Conservation (phyloP, 1,140 invertebrate genomes). For the Mizuhopecten yessoensis region DNA sequence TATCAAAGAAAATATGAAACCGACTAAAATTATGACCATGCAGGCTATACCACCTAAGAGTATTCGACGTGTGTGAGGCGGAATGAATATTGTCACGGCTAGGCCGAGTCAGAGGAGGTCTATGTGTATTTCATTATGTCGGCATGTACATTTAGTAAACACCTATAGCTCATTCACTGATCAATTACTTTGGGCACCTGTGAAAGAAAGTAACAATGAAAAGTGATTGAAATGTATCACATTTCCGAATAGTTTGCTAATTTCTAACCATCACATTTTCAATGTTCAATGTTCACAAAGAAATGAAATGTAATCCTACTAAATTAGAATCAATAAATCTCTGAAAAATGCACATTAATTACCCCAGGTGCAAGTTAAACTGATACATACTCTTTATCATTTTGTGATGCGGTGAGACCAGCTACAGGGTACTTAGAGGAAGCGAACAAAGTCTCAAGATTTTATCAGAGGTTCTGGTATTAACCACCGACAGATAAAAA, state of each 20-base stretch:
- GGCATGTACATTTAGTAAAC: not conserved
- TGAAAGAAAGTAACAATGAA: conserved; percentile 6
- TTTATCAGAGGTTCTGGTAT: not conserved
- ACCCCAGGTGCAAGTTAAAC: conserved; percentile 29
- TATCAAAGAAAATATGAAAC: conserved; percentile 40
- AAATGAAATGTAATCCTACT: conserved; percentile 14
- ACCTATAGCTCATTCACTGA: not conserved
- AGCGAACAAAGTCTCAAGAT: not conserved
- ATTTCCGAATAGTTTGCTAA: conserved; percentile 26
- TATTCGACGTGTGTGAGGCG: not conserved
- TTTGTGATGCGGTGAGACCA: conserved; percentile 1
- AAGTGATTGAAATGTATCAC: conserved; percentile 7
- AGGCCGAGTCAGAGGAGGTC: not conserved
- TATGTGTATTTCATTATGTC: conserved; percentile 1
- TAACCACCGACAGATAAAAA: not conserved
- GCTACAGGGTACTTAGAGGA: not conserved
- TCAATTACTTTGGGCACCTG: conserved; percentile 18
- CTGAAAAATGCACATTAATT: conserved; percentile 29
- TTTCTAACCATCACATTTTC: conserved; percentile 39
- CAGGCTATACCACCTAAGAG: not conserved
- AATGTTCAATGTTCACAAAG: conserved; percentile 24
- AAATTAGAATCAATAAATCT: conserved; percentile 19
- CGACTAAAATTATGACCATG: not conserved
- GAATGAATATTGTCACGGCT: not conserved
- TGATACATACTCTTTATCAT: not conserved